Conservation (phyloP, 2,888 invertebrate species). For the Suillia variegata region DNA sequence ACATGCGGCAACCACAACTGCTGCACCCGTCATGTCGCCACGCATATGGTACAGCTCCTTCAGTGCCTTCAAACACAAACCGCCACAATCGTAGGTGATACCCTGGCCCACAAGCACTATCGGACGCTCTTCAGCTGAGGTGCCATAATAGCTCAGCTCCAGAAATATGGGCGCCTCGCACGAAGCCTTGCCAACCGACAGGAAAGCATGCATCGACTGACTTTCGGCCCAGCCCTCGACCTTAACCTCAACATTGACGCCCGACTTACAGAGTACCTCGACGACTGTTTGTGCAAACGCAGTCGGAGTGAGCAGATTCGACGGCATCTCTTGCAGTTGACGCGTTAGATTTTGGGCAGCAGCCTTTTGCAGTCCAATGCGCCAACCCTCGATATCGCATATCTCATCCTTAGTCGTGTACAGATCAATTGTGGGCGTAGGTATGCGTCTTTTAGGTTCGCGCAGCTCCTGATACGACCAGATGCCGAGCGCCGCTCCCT, state of each 20-base stretch:
- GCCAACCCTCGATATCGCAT: slow-evolving; percentile 74
- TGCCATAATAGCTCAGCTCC: slow-evolving; percentile 76
- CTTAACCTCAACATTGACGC: slow-evolving; percentile 57
- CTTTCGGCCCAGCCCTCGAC: slow-evolving; percentile 74
- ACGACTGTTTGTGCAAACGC: slow-evolving; percentile 74
- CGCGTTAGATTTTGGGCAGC: slow-evolving; percentile 81
- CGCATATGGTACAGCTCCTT: slow-evolving; percentile 71
- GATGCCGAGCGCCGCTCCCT: slow-evolving; percentile 72
- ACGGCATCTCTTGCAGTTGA: slow-evolving; percentile 78
- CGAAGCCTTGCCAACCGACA: slow-evolving; percentile 78
- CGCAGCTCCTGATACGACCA: slow-evolving; percentile 70
- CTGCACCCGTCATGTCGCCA: slow-evolving; percentile 85
- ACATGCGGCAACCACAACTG: slow-evolving; percentile 73
- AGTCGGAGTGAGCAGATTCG: slow-evolving; percentile 80
- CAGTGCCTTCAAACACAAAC: slow-evolving; percentile 70
- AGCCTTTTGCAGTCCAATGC: slow-evolving; percentile 73
- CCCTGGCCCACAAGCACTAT: slow-evolving; percentile 76
- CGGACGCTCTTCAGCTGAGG: slow-evolving; percentile 67
- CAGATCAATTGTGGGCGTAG: slow-evolving; percentile 58
- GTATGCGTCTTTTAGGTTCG: slow-evolving; percentile 44
- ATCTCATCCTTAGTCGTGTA: slow-evolving; percentile 67
- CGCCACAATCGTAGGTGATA: slow-evolving; percentile 74
- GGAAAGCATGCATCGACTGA: slow-evolving; percentile 79
- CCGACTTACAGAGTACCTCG: slow-evolving; percentile 54
- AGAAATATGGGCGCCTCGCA: slow-evolving; percentile 79